A percentile compares a stretch with the other conserved stretches of the same genome.
phyloP scores from a whole-genome alignment of 1,140 invertebrate species.

The Penaeus indicus region DNA sequence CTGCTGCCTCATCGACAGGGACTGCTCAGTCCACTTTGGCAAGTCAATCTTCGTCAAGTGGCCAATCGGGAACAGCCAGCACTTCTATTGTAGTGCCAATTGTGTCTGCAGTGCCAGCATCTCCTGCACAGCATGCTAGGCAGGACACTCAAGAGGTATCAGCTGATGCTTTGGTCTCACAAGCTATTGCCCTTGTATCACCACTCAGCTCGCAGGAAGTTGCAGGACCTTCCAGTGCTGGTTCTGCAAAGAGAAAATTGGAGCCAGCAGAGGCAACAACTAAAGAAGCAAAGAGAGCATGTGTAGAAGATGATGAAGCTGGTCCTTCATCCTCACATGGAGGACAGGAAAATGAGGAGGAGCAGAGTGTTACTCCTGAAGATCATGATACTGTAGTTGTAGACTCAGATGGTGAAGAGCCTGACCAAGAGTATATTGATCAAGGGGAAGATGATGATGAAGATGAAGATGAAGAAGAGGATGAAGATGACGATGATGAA shows the following conservation, averaged over 20 bases:
- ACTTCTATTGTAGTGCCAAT: slow-evolving; percentile 48
- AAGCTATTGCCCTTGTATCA: slow-evolving; percentile 65
- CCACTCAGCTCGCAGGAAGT: slow-evolving; percentile 50
- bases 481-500: slow-evolving; percentile 67
- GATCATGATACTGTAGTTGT: slow-evolving; percentile 68
- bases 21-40: slow-evolving; percentile 43
- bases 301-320: slow-evolving; percentile 66
- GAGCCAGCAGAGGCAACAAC: slow-evolving; percentile 60
- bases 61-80: slow-evolving; percentile 40
- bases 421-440: slow-evolving; percentile 44
- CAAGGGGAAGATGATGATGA: slow-evolving; percentile 67
- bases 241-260: slow-evolving; percentile 58
- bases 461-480: slow-evolving; percentile 68
- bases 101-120: slow-evolving; percentile 35
- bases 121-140: slow-evolving; percentile 23
- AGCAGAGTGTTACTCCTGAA: slow-evolving; percentile 63
- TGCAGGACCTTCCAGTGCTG: slow-evolving; percentile 44
- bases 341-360: slow-evolving; percentile 40
- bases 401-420: slow-evolving; percentile 67
- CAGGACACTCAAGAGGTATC: slow-evolving; percentile 49
- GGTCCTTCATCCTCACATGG: slow-evolving; percentile 61
- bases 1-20: slow-evolving; percentile 43
- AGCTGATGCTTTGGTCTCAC: slow-evolving; percentile 64
- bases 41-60: slow-evolving; percentile 40
- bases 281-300: slow-evolving; percentile 64